Evolutionary conservation across 2,113 vertebrate species (phyloP).

Genomic region (Emydocephalus ijimae): DNA sequence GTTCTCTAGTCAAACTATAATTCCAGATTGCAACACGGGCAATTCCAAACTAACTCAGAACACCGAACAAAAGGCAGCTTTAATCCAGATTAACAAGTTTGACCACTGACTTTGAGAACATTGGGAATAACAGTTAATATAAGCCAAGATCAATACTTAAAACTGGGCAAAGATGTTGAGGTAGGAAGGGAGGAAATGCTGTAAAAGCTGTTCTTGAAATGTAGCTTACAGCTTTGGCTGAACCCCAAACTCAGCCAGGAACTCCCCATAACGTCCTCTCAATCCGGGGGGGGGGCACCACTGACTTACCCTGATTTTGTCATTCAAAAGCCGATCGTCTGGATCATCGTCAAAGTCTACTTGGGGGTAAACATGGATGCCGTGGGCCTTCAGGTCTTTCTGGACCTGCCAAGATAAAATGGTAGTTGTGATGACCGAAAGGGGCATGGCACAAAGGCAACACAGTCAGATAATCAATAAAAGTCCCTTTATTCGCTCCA

Average conservation of each 20-base stretch:
- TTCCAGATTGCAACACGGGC: neutral
- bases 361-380: slow-evolving; percentile 88
- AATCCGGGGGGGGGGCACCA: accelerated
- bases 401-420: slow-evolving; percentile 76
- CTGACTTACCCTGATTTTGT: slow-evolving; percentile 83
- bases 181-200: neutral
- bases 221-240: neutral
- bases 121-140: neutral
- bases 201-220: neutral
- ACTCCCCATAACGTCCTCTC: accelerated
- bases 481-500: too few species aligned
- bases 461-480: too few species aligned
- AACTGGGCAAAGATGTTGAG: neutral
- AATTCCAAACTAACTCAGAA: neutral
- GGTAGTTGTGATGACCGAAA: neutral
- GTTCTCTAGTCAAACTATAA: neutral
- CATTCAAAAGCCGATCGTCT: slow-evolving; percentile 79
- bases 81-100: neutral
- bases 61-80: neutral
- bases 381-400: slow-evolving; percentile 78
- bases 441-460: too few species aligned
- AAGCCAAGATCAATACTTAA: neutral
- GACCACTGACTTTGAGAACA: neutral
- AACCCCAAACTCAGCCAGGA: neutral
- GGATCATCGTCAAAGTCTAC: slow-evolving; percentile 84